Percentiles rank a stretch among this genome's conserved stretches.
These are phyloP conservation scores for Anomalospiza imberbis DNA, from an alignment of 2,797 vertebrate species.

Conservation along the genomic window DNA sequence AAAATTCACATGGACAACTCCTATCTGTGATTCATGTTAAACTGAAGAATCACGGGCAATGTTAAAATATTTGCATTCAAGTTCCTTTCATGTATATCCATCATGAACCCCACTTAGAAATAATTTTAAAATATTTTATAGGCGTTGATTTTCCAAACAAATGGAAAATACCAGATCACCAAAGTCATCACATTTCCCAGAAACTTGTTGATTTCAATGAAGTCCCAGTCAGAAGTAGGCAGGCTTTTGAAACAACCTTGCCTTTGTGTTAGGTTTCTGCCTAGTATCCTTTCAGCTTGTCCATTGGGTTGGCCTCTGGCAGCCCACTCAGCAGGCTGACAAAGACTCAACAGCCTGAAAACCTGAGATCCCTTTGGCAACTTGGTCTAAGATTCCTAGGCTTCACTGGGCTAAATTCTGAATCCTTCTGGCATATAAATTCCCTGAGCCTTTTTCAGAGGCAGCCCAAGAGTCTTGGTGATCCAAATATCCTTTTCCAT, in stretches of 20 bases:
- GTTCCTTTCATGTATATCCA: neutral
- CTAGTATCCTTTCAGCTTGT: neutral
- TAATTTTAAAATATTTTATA: neutral
- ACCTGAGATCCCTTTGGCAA: neutral
- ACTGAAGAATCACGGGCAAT: neutral
- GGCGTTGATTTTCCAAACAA: neutral
- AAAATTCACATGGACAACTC: conserved; percentile 27
- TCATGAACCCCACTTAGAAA: neutral
- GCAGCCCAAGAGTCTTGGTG: neutral
- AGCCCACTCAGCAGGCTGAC: neutral
- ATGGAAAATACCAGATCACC: conserved; percentile 11
- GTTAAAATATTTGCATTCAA: neutral
- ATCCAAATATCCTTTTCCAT: neutral
- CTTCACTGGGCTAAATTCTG: neutral
- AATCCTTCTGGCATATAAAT: neutral
- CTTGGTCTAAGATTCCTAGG: neutral
- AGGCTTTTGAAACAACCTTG: neutral
- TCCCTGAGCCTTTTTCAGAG: neutral
- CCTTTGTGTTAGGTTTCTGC: neutral
- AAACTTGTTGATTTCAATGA: neutral
- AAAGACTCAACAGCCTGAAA: neutral
- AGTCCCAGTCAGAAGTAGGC: neutral
- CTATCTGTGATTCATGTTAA: conserved; percentile 15
- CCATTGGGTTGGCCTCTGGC: neutral
- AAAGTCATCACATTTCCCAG: conserved; percentile 7